phyloP scores from a whole-genome alignment of 2,888 invertebrate genomes.

The Synanthedon formicaeformis region DNA sequence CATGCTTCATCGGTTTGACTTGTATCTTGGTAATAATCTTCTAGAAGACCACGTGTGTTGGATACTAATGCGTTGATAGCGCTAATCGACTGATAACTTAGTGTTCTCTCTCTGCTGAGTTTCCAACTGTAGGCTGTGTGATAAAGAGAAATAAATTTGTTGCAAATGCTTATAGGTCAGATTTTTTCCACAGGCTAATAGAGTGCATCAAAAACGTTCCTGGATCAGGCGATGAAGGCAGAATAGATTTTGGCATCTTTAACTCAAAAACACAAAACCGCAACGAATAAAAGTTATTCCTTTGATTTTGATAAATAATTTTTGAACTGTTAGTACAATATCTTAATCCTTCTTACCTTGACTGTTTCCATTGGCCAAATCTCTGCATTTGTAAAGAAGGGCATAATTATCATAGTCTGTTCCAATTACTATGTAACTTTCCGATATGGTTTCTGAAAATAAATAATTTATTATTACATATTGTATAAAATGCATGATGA shows the following conservation, averaged over 20 bases:
- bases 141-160: not conserved
- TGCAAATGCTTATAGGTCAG: too few species aligned
- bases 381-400: slow-evolving; percentile 42
- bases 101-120: slow-evolving; percentile 28
- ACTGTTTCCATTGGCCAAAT: slow-evolving; percentile 24
- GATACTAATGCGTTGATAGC: slow-evolving; percentile 24
- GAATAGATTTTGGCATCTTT: too few species aligned
- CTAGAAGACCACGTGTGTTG: slow-evolving; percentile 36
- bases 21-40: slow-evolving; percentile 34
- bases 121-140: slow-evolving; percentile 52
- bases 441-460: slow-evolving; percentile 20
- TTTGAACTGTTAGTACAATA: too few species aligned
- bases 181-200: too few species aligned
- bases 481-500: too few species aligned
- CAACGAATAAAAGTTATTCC: too few species aligned
- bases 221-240: too few species aligned
- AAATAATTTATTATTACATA: not conserved
- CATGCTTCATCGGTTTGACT: slow-evolving; percentile 41
- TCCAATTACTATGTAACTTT: slow-evolving; percentile 35
- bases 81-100: slow-evolving; percentile 17
- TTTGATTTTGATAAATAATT: too few species aligned
- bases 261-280: too few species aligned
- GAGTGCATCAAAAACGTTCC: too few species aligned
- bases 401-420: slow-evolving; percentile 47
- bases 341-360: slow-evolving; percentile 26